phyloP scores from a whole-genome alignment of 2,888 invertebrate species.

The Netelia melanura region DNA sequence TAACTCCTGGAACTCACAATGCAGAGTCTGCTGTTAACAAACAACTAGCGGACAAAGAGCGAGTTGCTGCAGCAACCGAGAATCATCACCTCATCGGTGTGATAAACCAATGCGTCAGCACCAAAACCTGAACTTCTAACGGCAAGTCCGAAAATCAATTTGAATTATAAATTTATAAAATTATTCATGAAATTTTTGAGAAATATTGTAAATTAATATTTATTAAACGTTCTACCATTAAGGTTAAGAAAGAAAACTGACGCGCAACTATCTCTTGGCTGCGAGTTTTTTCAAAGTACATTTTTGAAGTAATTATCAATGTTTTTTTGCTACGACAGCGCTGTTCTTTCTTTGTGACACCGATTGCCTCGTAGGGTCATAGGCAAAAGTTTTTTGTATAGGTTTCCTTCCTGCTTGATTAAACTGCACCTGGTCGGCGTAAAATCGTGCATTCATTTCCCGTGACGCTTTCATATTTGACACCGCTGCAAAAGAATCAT shows the following conservation, averaged over 20 bases:
- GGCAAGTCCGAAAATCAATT: neutral
- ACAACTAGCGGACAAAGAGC: conserved; percentile 98
- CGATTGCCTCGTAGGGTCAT: conserved; percentile 90
- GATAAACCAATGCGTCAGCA: conserved; percentile 95
- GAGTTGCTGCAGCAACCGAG: conserved; percentile 98
- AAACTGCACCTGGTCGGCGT: conserved; percentile 92
- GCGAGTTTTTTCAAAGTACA: conserved; percentile 46
- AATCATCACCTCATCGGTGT: conserved; percentile 96
- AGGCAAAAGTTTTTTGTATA: conserved; percentile 94
- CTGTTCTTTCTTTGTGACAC: conserved; percentile 74
- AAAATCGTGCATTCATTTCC: conserved; percentile 91
- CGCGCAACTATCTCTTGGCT: conserved; percentile 5
- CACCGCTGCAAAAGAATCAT: conserved; percentile 87
- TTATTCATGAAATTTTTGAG: neutral
- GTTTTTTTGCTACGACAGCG: conserved; percentile 87
- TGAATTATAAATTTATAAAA: conserved; percentile 10
- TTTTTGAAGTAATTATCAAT: conserved; percentile 77
- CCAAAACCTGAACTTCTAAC: conserved; percentile 36
- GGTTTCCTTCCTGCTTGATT: conserved; percentile 94
- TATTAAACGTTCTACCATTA: conserved; percentile 44
- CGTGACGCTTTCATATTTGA: conserved; percentile 92
- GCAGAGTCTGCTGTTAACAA: conserved; percentile 98
- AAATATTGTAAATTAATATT: conserved; percentile 29
- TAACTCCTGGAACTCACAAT: conserved; percentile 96
- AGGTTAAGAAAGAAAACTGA: conserved; percentile 42